Base-by-base conservation (phyloP, 1,140 invertebrate genomes). In the Diorhabda carinulata region DNA sequence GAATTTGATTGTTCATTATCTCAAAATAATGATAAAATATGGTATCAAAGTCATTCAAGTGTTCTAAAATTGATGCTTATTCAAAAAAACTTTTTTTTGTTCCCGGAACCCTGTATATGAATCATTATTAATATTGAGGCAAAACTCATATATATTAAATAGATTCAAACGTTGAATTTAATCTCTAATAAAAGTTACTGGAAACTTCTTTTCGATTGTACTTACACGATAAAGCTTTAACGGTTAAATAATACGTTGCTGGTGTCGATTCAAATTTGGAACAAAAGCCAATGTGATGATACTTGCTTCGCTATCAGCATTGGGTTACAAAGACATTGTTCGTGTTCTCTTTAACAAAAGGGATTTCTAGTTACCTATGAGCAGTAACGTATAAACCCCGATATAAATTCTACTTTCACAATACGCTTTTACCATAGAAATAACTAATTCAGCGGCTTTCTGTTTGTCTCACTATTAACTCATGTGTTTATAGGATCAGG, bases 251-350 rank as follows among this genome's bases (percentile, higher is more conserved):
- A 8, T n/a, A 52, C 6, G 6, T 52, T 52, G 47, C 47, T 8
- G 43, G 44, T 43, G 64, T 42, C 42, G 40, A 57, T 58, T 65
- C 64, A 57, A 47, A 9, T 41, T 65, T 9, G 47, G 41, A 57
- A 65, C 64, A 65, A 65, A 65, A 65, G 64, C 64, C 64, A 40
- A 67, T 44, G 66, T 61, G 66, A 25, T 25, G 25, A 67, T 58
- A 60, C 60, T 67, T 67, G 60, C 66, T 57, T 60, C 43, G 66
- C 66, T 67, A 67, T 67, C 66, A 52, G 57, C 66, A 45, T 61
- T 67, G 9, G 66, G 66, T 67, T 60, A 67, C 66, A 67, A 67
- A 67, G 66, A 67, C 66, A 67, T 67, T 67, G 66, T 67, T 43
- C 59, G 42, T 60, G 6, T 52, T 52, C 10, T 10, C 47, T 57